Conservation (phyloP, 2,113 vertebrate species). For the Hucho hucho region DNA sequence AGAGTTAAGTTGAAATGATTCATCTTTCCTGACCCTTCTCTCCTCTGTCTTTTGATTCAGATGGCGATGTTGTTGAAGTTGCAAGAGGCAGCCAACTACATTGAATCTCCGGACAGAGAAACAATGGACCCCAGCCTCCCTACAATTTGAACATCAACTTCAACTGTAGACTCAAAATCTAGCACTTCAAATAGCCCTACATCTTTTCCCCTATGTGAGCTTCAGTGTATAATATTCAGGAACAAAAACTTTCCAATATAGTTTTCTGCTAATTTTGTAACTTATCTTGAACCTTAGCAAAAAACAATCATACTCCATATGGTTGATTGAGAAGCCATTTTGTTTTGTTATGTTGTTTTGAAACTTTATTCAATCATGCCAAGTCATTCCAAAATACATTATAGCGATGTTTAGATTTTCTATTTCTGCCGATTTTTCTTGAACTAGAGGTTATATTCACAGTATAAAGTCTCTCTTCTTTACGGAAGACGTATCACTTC, state of each 20-base stretch:
- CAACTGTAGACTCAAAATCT: too few relatives aligned
- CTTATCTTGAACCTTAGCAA: not conserved
- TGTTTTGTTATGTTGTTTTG: constrained; percentile 29
- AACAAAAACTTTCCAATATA: too few relatives aligned
- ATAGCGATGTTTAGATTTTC: not conserved
- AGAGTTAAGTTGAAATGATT: not conserved
- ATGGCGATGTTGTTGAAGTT: constrained; percentile 99
- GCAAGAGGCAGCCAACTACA: constrained; percentile 95
- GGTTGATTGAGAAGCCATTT: constrained; percentile 31
- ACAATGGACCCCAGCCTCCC: constrained; percentile 83
- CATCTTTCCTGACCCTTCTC: not conserved
- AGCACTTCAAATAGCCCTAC: not conserved
- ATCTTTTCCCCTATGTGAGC: constrained; percentile 7
- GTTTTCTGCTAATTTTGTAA: constrained; percentile 9
- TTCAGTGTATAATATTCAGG: not conserved
- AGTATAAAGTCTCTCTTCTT: not conserved
- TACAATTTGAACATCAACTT: constrained; percentile 63
- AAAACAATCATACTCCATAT: not conserved
- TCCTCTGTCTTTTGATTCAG: constrained; percentile 61
- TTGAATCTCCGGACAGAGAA: constrained; percentile 92
- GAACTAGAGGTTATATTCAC: not conserved
- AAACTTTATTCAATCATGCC: not conserved
- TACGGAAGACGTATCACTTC: not conserved
- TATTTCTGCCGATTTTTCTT: not conserved
- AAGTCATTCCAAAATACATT: not conserved